phyloP scores from a whole-genome alignment of 2,113 vertebrate genomes.

The Sebastes schlegelii region DNA sequence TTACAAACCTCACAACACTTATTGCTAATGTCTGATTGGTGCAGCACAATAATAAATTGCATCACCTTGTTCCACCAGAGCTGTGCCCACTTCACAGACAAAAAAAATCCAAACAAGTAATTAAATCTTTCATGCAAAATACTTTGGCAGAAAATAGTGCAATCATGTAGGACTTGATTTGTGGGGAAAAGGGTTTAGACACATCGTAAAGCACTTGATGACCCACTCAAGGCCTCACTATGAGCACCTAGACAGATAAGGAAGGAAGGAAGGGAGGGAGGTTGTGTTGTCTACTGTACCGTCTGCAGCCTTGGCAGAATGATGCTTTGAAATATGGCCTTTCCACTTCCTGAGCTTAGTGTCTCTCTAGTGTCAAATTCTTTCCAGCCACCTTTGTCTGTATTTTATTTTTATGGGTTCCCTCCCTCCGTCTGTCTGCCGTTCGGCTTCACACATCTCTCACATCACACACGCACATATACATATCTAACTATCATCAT shows the following conservation, averaged over 20 bases:
- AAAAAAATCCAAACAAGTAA: neutral
- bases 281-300: constrained; percentile 21
- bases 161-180: neutral
- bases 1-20: neutral
- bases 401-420: neutral
- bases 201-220: neutral
- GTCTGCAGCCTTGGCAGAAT: constrained; percentile 32
- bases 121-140: neutral
- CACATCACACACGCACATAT: constrained; percentile 6
- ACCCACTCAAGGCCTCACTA: neutral
- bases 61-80: neutral
- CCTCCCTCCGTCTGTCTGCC: neutral
- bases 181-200: neutral
- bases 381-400: constrained; percentile 40
- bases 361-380: constrained; percentile 37
- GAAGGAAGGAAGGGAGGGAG: constrained; percentile 23
- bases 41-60: neutral
- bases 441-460: neutral
- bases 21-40: neutral
- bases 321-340: constrained; percentile 31
- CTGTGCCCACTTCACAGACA: neutral
- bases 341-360: constrained; percentile 33
- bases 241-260: constrained; percentile 1
- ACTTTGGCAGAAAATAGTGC: neutral
- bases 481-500: constrained; percentile 23